Conservation (phyloP, 2,888 invertebrate species). For the Euproctis similis region DNA sequence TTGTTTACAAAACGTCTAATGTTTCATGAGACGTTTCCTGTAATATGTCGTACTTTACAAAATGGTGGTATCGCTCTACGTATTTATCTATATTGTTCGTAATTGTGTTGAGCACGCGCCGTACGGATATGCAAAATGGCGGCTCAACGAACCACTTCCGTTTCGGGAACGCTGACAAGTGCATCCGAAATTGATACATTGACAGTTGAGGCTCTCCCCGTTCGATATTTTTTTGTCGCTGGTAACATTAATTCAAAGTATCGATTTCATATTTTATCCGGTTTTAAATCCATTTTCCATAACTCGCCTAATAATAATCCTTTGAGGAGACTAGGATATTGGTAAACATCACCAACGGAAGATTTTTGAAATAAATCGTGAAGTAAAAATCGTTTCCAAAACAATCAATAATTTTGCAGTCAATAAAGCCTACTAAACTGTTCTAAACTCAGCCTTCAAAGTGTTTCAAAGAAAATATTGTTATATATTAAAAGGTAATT, state of each 20-base stretch:
- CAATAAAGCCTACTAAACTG: too few species aligned
- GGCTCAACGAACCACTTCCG: constrained; percentile 53
- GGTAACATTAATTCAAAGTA: not conserved
- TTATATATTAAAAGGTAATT: too few species aligned
- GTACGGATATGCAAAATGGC: constrained; percentile 49
- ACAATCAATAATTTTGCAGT: too few species aligned
- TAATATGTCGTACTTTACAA: constrained; percentile 23
- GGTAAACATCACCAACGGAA: too few species aligned
- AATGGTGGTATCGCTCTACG: constrained; percentile 36
- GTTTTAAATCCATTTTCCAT: too few species aligned
- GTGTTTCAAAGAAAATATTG: too few species aligned
- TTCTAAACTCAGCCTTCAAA: too few species aligned
- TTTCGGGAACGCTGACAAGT: constrained; percentile 45
- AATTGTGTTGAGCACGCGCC: constrained; percentile 42
- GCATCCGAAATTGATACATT: constrained; percentile 42
- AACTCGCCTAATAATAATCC: too few species aligned
- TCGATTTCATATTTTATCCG: too few species aligned
- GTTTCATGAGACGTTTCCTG: constrained; percentile 19
- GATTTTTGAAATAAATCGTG: too few species aligned
- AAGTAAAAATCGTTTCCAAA: too few species aligned
- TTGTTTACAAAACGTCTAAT: constrained; percentile 1
- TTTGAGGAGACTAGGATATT: too few species aligned
- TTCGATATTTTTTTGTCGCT: constrained; percentile 5
- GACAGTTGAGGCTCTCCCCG: constrained; percentile 8
- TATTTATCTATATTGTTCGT: constrained; percentile 35